Evolutionary conservation across 2,797 vertebrate species (phyloP).

Genomic region (Gallirallus australis): DNA sequence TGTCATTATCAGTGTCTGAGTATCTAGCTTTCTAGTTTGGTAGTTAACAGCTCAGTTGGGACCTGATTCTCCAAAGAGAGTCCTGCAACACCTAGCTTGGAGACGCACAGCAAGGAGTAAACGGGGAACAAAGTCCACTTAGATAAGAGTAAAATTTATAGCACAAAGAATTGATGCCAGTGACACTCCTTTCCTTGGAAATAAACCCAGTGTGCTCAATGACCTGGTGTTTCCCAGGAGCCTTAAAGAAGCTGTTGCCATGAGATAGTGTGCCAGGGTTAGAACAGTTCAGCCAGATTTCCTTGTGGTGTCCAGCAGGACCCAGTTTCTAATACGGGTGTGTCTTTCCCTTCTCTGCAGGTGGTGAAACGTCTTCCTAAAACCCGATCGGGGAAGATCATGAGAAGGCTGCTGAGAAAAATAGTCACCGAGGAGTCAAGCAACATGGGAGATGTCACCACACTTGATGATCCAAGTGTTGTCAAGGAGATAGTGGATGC

Average conservation of each 20-base stretch:
- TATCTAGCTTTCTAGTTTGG: background rate
- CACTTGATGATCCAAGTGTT: constrained; percentile 89
- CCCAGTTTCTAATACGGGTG: background rate
- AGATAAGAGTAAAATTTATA: background rate
- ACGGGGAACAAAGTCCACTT: background rate
- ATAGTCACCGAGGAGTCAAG: constrained; percentile 80
- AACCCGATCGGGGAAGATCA: constrained; percentile 96
- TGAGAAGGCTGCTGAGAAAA: constrained; percentile 92
- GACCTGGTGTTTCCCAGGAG: background rate
- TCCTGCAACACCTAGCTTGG: background rate
- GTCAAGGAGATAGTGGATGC: constrained; percentile 87
- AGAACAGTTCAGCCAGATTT: background rate
- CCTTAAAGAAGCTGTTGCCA: background rate
- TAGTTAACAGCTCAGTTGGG: background rate
- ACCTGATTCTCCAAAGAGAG: background rate
- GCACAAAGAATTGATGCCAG: background rate
- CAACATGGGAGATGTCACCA: constrained; percentile 90
- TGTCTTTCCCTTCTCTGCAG: constrained; percentile 70
- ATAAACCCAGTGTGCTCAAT: background rate
- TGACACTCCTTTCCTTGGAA: background rate
- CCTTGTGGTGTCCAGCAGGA: background rate
- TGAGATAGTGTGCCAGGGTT: background rate
- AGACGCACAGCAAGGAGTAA: background rate
- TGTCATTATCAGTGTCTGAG: background rate
- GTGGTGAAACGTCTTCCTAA: constrained; percentile 93